phyloP scores from a whole-genome alignment of 2,113 vertebrate genomes.

The Ardeotis arabs region DNA sequence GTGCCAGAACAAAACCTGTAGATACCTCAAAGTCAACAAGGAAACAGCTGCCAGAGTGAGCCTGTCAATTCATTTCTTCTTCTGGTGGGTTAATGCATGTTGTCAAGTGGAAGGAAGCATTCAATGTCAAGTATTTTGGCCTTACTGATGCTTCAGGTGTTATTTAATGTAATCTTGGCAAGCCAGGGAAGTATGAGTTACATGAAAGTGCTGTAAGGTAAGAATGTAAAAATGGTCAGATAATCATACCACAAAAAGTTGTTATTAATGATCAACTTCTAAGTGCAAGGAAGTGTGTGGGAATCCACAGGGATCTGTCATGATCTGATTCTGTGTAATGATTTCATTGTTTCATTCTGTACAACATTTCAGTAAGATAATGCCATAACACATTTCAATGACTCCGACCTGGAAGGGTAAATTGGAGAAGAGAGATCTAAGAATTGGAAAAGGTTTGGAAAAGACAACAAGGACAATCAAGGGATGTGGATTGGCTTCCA shows the following conservation, averaged over 20 bases:
- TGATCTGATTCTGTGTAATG: not conserved
- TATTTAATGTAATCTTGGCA: not conserved
- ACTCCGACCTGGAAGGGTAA: not conserved
- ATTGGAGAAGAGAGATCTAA: not conserved
- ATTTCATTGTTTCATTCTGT: not conserved
- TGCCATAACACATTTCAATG: not conserved
- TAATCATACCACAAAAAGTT: not conserved
- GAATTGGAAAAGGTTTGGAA: not conserved
- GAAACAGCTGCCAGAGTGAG: not conserved
- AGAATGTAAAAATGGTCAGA: not conserved
- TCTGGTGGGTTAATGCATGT: not conserved
- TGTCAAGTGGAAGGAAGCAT: not conserved
- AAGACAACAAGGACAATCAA: not conserved
- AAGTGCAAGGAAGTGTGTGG: not conserved
- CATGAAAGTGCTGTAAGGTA: not conserved
- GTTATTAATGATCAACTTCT: not conserved
- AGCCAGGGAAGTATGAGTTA: not conserved
- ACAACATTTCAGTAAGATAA: not conserved
- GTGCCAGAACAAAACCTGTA: not conserved
- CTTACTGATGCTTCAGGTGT: not conserved
- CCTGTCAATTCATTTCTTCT: not conserved
- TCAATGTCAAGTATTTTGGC: not conserved
- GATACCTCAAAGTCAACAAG: too few species aligned
- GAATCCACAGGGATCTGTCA: not conserved
- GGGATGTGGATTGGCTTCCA: not conserved